These are phyloP conservation scores for Teleogryllus occipitalis DNA, from an alignment of 1,140 invertebrate genomes.

Conservation along the genomic window DNA sequence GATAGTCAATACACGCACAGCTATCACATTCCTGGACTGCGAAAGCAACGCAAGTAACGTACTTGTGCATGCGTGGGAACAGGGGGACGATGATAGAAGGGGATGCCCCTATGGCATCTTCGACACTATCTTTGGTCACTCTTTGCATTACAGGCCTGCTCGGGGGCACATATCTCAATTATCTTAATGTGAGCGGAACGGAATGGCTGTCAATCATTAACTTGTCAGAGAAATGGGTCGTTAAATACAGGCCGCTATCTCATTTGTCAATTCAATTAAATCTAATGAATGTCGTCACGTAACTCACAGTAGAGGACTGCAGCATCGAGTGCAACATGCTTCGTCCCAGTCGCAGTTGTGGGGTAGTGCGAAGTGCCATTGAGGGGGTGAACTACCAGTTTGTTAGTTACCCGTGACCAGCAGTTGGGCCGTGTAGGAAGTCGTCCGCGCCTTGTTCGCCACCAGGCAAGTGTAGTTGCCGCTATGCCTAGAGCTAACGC, in stretches of 20 bases:
- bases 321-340: background rate
- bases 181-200: background rate
- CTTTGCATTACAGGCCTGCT: background rate
- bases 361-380: background rate
- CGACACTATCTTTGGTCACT: background rate
- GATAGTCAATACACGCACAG: constrained; percentile 22
- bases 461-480: constrained; percentile 40
- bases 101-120: background rate
- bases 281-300: background rate
- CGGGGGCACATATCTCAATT: background rate
- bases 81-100: background rate
- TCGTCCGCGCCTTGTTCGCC: constrained; percentile 31
- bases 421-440: constrained; percentile 36
- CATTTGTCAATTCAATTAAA: no score
- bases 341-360: background rate
- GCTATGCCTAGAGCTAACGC: constrained; percentile 32
- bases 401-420: constrained; percentile 29
- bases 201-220: background rate
- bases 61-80: constrained; percentile 10
- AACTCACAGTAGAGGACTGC: background rate
- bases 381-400: background rate
- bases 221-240: no score
- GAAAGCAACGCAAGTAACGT: constrained; percentile 20
- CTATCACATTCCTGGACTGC: constrained; percentile 20
- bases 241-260: no score